phyloP scores from a whole-genome alignment of 2,888 invertebrate species.

The Schrankia costaestrigalis region DNA sequence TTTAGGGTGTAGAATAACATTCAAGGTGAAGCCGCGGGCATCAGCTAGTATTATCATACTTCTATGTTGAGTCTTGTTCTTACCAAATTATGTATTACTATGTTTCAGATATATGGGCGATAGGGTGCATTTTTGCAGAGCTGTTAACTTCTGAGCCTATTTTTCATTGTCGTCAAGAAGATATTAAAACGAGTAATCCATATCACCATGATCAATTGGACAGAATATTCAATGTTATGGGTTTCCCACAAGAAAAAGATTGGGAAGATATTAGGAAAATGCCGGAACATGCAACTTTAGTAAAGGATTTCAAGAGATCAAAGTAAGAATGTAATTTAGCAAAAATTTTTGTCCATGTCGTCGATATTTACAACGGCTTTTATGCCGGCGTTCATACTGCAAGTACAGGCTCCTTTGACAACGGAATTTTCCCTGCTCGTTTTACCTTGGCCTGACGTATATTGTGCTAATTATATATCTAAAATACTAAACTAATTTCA shows the following conservation, averaged over 20 bases:
- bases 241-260: constrained; percentile 97
- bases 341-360: too few species aligned
- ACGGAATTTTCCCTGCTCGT: too few species aligned
- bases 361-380: too few species aligned
- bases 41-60: too few species aligned
- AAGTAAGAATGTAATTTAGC: constrained; percentile 80
- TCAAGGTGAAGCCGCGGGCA: too few species aligned
- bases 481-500: too few species aligned
- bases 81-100: background rate
- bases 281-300: constrained; percentile 98
- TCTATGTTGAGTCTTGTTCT: too few species aligned
- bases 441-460: too few species aligned
- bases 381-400: too few species aligned
- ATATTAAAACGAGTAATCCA: constrained; percentile 99
- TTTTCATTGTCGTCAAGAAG: constrained; percentile 99
- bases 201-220: constrained; percentile 99
- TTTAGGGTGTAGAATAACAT: too few species aligned
- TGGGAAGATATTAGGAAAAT: constrained; percentile 99
- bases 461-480: too few species aligned
- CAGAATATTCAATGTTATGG: constrained; percentile 99
- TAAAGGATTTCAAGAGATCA: constrained; percentile 97
- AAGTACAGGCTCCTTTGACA: too few species aligned
- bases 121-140: constrained; percentile 99
- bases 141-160: constrained; percentile 99
- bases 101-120: constrained; percentile 96